Conservation (phyloP, 2,888 invertebrate species). For the Eretmocerus hayati region DNA sequence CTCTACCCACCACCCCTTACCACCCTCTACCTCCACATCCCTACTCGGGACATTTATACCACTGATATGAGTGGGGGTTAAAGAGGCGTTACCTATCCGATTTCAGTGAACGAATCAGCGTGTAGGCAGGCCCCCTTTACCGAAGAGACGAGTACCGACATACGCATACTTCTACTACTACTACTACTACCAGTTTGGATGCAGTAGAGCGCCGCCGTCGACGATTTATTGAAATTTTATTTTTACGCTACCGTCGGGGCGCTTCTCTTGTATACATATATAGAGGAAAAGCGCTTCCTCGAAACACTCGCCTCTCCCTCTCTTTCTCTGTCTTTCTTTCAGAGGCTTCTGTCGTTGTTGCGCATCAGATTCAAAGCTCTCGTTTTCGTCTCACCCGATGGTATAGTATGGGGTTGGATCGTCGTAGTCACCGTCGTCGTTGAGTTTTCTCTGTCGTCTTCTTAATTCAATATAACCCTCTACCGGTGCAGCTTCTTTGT, state of each 20-base stretch:
- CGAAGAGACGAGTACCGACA: too few relatives aligned
- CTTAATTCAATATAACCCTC: slow-evolving; percentile 41
- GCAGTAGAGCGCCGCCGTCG: too few relatives aligned
- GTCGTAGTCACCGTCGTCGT: slow-evolving; percentile 4
- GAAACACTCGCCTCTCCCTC: slow-evolving; percentile 1
- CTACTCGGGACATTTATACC: too few relatives aligned
- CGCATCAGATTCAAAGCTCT: slow-evolving; percentile 10
- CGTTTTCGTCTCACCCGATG: slow-evolving; percentile 11
- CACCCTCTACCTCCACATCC: too few relatives aligned
- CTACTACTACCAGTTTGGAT: too few relatives aligned
- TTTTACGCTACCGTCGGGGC: slow-evolving; percentile 40
- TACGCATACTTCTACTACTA: too few relatives aligned
- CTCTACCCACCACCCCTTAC: too few relatives aligned
- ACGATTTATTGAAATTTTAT: slow-evolving; percentile 49
- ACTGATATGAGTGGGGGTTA: too few relatives aligned
- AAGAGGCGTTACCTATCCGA: too few relatives aligned
- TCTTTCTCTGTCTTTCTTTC: slow-evolving; percentile 17
- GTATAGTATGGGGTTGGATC: background rate
- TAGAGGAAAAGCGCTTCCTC: slow-evolving; percentile 11
- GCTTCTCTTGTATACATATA: too few relatives aligned
- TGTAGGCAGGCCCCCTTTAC: too few relatives aligned
- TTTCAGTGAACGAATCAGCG: too few relatives aligned
- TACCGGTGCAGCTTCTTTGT: background rate
- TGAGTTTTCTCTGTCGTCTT: slow-evolving; percentile 28
- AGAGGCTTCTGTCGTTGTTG: slow-evolving; percentile 32